A percentile compares a stretch with the other conserved stretches of the same genome.
Evolutionary conservation across 2,113 vertebrate species (phyloP).

Genomic region (Chiloscyllium plagiosum): DNA sequence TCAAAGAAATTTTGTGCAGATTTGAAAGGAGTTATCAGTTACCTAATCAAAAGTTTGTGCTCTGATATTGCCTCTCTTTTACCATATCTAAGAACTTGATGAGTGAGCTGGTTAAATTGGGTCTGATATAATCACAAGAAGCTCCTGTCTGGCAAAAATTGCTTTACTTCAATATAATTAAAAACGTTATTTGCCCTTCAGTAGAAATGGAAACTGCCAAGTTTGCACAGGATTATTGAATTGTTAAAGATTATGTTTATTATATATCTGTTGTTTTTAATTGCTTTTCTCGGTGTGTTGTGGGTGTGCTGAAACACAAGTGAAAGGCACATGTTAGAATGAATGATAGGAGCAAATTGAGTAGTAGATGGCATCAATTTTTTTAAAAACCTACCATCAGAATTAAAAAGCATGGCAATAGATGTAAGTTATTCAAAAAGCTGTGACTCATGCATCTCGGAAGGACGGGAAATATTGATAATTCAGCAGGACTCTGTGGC

Average conservation of each 20-base stretch:
- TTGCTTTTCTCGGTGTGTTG: neutral
- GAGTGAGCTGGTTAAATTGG: conserved; percentile 17
- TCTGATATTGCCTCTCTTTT: neutral
- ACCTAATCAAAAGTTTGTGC: neutral
- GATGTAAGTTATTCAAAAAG: neutral
- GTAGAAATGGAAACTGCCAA: neutral
- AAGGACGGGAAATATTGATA: neutral
- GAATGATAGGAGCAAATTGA: neutral
- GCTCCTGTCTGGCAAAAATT: neutral
- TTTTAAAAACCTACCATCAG: neutral
- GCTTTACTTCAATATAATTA: neutral
- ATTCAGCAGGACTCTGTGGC: neutral
- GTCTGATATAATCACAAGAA: conserved; percentile 20
- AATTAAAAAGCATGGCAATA: neutral
- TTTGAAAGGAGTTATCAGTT: neutral
- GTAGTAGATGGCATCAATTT: neutral
- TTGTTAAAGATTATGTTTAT: neutral
- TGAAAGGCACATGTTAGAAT: neutral
- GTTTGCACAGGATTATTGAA: neutral
- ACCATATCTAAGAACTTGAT: neutral
- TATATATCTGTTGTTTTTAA: neutral
- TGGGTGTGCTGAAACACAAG: neutral
- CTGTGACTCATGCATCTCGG: neutral
- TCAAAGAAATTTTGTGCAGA: too few species aligned
- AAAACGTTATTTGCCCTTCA: conserved; percentile 14